Evolutionary conservation across 2,113 vertebrate species (phyloP).

Genomic region (Dasyurus viverrinus): DNA sequence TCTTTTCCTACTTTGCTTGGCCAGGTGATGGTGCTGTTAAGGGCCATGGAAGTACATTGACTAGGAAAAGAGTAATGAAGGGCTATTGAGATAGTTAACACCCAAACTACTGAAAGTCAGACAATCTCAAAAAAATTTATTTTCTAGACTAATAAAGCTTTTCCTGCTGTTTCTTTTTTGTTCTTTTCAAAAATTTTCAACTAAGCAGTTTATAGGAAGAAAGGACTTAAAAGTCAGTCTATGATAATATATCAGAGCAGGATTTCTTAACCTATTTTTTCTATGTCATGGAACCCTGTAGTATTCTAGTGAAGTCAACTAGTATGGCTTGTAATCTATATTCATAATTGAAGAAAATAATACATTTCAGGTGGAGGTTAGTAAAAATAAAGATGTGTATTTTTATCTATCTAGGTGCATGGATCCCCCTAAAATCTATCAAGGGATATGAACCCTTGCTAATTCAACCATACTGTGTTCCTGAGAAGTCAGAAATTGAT

Average conservation of each 20-base stretch:
- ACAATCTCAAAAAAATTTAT: background rate
- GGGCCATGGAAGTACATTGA: rapidly evolving
- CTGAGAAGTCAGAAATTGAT: background rate
- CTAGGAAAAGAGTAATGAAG: no score
- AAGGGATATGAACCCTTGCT: background rate
- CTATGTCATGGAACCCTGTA: background rate
- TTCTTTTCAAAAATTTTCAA: background rate
- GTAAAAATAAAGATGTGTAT: background rate
- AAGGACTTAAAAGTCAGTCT: background rate
- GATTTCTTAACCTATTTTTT: background rate
- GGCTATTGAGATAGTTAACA: background rate
- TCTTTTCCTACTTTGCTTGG: background rate
- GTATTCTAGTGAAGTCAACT: background rate
- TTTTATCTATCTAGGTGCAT: background rate
- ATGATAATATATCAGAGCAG: background rate
- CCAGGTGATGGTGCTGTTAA: background rate
- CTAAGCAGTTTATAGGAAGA: background rate
- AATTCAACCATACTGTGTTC: background rate
- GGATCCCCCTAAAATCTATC: background rate
- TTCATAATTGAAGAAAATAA: background rate
- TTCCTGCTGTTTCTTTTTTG: background rate
- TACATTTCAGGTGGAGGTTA: background rate
- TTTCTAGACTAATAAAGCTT: background rate
- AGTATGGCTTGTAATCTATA: background rate
- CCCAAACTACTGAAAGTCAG: background rate